Base-by-base conservation (phyloP, 2,888 invertebrate genomes). In the Encarsia formosa region DNA sequence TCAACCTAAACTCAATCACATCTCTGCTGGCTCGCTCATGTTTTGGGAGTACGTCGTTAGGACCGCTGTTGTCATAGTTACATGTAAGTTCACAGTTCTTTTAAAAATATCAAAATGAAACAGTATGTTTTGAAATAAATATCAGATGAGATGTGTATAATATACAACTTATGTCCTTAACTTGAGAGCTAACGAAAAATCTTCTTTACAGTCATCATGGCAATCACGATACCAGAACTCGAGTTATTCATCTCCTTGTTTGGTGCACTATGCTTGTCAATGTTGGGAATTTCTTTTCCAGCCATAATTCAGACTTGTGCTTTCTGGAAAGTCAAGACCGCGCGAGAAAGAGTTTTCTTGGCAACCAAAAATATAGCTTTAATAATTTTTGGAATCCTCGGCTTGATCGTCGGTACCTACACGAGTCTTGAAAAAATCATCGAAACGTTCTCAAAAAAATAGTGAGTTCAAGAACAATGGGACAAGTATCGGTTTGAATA, bases 201-300 rank as follows among this genome's bases (percentile, higher is more conserved):
- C 34, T 26, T 37, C 4, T 53, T 76, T 80, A 4, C 78, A 94
- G 93, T 92, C 75, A 77, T 85, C 3, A 72, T 94, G 61, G 95
- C 94, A 1, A 86, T 88, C 6, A 84, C 88, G 1, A 87, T 95
- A 52, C 94, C 95, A 0, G 85, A 88, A 64, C 75, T 94, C 67
- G 82, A 81, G 44, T 70, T 81, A 4, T 81, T 83, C 69, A 84
- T 85, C 59, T 87, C 88, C 0, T 76, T 89, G 37, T 86, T 89
- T 65, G 95, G 95, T n/a, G 93, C 95, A 0, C 79, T 95, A 2
- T 91, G 92, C 59, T 78, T 93, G 39, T 91, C 94, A 0, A 89
- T 88, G 0, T 79, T 95, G 50, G 94, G 95, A 0, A 78, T 96
- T 40, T 89, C 91, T 2, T 89, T 95, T 71, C 95, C 95, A 9